Evolutionary conservation across 1,140 invertebrate genomes (phyloP).

Genomic region (Helicoverpa armigera): DNA sequence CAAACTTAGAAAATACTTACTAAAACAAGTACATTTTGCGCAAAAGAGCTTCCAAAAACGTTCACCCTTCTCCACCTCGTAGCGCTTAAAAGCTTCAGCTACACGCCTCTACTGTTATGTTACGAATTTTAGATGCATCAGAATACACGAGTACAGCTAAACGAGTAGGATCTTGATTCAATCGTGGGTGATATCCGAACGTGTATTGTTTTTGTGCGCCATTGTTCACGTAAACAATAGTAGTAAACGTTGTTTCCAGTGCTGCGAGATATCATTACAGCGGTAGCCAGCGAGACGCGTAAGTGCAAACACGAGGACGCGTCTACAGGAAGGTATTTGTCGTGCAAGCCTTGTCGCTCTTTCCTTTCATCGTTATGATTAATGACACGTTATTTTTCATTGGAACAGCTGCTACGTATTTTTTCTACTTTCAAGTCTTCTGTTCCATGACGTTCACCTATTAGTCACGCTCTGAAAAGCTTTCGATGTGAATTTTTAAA

Average conservation of each 20-base stretch:
- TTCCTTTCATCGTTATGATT: constrained; percentile 79
- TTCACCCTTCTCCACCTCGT: not conserved
- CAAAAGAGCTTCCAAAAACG: not conserved
- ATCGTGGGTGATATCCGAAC: constrained; percentile 49
- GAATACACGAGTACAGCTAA: constrained; percentile 14
- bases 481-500: constrained; percentile 71
- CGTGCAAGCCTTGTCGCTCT: constrained; percentile 68
- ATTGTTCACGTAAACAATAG: constrained; percentile 58
- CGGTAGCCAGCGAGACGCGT: constrained; percentile 54
- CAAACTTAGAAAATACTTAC: too few relatives aligned
- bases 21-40: too few relatives aligned
- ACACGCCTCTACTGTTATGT: not conserved
- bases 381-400: constrained; percentile 82
- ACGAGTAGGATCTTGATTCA: constrained; percentile 52
- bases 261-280: constrained; percentile 51
- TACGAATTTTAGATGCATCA: constrained; percentile 2
- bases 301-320: constrained; percentile 69
- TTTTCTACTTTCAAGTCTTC: constrained; percentile 79
- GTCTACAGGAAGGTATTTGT: constrained; percentile 77
- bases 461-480: constrained; percentile 79
- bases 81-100: not conserved
- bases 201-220: constrained; percentile 53
- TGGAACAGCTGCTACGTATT: constrained; percentile 81
- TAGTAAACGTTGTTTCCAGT: constrained; percentile 56
- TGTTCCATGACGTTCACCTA: constrained; percentile 76